Base-by-base conservation (phyloP, 2,113 vertebrate genomes). In the Saimiri boliviensis region DNA sequence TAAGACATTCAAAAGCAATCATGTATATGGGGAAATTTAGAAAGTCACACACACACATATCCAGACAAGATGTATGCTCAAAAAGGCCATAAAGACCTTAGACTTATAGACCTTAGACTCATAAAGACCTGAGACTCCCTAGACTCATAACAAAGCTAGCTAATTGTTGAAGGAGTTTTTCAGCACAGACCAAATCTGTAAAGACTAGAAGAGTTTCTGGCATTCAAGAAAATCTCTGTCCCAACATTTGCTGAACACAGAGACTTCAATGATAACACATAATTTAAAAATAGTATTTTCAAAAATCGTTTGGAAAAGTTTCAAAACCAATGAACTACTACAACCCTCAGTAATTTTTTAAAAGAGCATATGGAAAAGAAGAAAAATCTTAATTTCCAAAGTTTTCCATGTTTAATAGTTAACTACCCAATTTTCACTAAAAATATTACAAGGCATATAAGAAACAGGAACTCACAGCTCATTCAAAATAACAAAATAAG, bases 401-500 rank as follows among this genome's bases (percentile, higher is more conserved):
- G 16, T 49, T 86, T 86, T 68, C 40, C 8, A 49, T 32, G 19
- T 37, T 85, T n/a, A 79, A 12, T 37, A 70, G 30, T 52, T 45
- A 90, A 40, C 68, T 86, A 32, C 49, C 49, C 13, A 58, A 70
- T 60, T 90, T n/a, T 21, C 40, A 74, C 47, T 73, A 74, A 86
- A 54, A 16, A 74, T 40, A 8, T 70, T n/a, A 92, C 17, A 95
- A 66, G 13, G 16, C 45, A 54, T 77, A 30, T 5, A 80, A 82
- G 54, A 74, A 73, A 49, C 4, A 79, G 27, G 32, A 80, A 74
- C 1, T 49, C 54, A 19, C 32, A 2, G 37, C 21, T 19, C 89
- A 95, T 76, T 93, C 19, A 47, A 85, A 81, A 45, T 20, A 80
- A 73, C 49, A 95, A 89, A 84, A 91, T 58, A 84, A 91, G 70